Evolutionary conservation across 2,888 invertebrate species (phyloP).

Genomic region (Phorcus lineatus): DNA sequence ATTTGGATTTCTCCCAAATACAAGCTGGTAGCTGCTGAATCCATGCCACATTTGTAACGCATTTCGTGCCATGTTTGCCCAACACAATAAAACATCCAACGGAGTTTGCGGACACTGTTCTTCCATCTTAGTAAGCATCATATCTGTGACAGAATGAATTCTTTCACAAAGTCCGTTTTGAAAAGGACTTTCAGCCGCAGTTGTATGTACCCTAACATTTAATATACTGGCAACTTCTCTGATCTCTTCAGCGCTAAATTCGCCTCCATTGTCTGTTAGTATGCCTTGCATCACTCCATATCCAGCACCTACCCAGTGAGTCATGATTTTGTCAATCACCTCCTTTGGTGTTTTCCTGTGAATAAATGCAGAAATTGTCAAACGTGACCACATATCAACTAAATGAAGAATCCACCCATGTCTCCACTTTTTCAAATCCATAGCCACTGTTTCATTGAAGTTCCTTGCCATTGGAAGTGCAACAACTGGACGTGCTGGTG

Average conservation of each 20-base stretch:
- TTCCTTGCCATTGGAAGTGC: too few relatives aligned
- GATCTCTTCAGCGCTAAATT: neutral
- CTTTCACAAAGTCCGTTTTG: neutral
- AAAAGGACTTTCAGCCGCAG: neutral
- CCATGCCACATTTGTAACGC: neutral
- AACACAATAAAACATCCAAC: neutral
- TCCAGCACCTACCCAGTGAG: neutral
- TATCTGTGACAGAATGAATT: neutral
- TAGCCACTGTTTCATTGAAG: too few relatives aligned
- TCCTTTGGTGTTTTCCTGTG: neutral
- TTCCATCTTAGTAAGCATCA: too few relatives aligned
- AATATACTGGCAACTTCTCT: neutral
- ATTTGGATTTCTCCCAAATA: neutral
- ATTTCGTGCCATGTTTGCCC: neutral
- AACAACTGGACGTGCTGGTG: too few relatives aligned
- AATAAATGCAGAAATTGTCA: neutral
- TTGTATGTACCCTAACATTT: neutral
- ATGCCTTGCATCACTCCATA: neutral
- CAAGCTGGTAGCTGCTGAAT: neutral
- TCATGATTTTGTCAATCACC: neutral
- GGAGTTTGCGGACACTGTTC: too few relatives aligned
- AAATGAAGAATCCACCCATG: neutral
- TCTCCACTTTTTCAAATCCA: neutral
- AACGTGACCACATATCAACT: neutral
- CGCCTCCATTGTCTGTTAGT: constrained; percentile 1